Conservation (phyloP, 92 coral and sea anemone genomes). For the Zoanthus solanderi region DNA sequence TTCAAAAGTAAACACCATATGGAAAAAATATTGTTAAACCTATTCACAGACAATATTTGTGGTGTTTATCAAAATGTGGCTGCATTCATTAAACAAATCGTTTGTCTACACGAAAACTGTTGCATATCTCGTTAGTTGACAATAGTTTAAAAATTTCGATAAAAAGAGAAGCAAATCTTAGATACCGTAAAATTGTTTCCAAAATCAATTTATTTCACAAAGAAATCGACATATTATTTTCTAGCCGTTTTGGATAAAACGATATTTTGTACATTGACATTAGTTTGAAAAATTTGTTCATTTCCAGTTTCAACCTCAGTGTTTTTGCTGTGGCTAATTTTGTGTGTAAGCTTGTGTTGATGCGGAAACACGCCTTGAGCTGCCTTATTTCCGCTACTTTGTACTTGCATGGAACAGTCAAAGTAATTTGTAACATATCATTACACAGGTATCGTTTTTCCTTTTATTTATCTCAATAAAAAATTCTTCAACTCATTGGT, state of each 20-base stretch:
- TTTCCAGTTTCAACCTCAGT: not conserved
- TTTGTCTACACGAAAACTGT: not conserved
- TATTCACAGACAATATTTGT: not conserved
- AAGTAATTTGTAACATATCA: not conserved
- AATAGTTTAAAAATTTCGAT: not conserved
- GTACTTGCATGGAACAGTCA: not conserved
- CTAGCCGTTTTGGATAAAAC: not conserved
- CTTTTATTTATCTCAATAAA: too few species aligned
- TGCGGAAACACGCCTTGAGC: not conserved
- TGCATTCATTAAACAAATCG: not conserved
- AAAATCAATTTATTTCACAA: too few species aligned
- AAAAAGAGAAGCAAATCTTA: too few species aligned
- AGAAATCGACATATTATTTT: too few species aligned
- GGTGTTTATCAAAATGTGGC: not conserved
- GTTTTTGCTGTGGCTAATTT: not conserved
- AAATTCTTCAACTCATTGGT: too few species aligned
- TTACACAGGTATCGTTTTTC: too few species aligned
- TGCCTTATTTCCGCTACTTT: not conserved
- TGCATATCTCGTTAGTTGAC: not conserved
- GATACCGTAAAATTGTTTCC: too few species aligned
- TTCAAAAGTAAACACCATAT: slow-evolving; percentile 3
- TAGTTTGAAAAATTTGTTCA: not conserved
- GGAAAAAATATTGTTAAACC: not conserved
- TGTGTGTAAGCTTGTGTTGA: not conserved
- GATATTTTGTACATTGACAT: not conserved